Percentiles rank a stretch among this genome's conserved stretches.
These are phyloP conservation scores for Mormyrus lacerda DNA, from an alignment of 2,113 vertebrate species.

Conservation along the genomic window DNA sequence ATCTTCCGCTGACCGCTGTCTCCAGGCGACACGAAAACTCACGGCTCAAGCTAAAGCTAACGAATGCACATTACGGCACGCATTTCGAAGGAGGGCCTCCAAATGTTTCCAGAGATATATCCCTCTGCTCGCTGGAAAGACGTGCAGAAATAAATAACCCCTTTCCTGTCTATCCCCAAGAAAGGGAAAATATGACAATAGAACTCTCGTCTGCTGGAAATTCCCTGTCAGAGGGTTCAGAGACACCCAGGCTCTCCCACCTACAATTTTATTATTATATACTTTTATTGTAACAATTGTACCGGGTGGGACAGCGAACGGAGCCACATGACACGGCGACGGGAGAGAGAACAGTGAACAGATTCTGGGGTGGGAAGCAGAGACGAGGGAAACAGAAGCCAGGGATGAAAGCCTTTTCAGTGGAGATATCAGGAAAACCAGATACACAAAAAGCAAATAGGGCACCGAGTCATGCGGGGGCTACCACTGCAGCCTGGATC, in stretches of 20 bases:
- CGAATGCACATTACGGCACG: neutral
- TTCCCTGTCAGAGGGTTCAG: neutral
- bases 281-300: neutral
- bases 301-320: neutral
- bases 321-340: neutral
- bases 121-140: neutral
- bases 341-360: neutral
- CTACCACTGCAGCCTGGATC: neutral
- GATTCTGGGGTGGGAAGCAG: neutral
- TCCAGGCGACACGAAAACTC: neutral
- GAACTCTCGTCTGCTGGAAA: neutral
- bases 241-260: neutral
- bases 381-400: neutral
- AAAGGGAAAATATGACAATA: neutral
- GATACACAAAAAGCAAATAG: neutral
- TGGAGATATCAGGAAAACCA: neutral
- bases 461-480: neutral
- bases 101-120: neutral
- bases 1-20: conserved; percentile 3
- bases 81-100: neutral
- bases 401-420: neutral
- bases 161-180: neutral
- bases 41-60: neutral
- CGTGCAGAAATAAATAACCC: neutral
- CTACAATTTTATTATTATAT: neutral